phyloP scores from a whole-genome alignment of 2,113 vertebrate species.

The Cololabis saira region DNA sequence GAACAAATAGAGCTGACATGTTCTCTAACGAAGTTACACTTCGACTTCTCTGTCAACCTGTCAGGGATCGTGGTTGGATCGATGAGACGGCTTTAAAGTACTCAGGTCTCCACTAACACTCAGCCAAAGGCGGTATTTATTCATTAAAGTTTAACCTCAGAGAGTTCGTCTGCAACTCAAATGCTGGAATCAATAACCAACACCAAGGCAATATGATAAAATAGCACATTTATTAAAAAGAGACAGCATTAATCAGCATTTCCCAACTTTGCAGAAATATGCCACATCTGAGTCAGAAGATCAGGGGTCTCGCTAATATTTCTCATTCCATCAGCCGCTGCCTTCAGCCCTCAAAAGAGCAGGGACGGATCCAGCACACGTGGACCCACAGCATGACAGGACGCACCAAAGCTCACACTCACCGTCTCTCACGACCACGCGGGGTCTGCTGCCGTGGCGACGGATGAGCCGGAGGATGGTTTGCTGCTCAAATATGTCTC shows the following conservation, averaged over 20 bases:
- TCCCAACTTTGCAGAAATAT: slow-evolving; percentile 61
- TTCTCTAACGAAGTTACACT: background rate
- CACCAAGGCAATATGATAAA: slow-evolving; percentile 74
- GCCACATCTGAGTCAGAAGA: slow-evolving; percentile 53
- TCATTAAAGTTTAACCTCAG: too few relatives aligned
- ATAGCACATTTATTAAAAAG: slow-evolving; percentile 87
- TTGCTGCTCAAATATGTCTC: slow-evolving; percentile 29
- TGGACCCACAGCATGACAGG: slow-evolving; percentile 27
- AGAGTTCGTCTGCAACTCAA: too few relatives aligned
- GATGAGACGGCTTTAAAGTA: too few relatives aligned
- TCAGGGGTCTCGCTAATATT: slow-evolving; percentile 44
- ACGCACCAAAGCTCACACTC: slow-evolving; percentile 26
- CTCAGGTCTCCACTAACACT: too few relatives aligned
- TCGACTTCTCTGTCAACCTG: background rate
- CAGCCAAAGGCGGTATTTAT: too few relatives aligned
- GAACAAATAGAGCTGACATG: slow-evolving; percentile 51
- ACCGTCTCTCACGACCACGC: slow-evolving; percentile 22
- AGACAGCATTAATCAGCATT: slow-evolving; percentile 78
- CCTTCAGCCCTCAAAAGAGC: slow-evolving; percentile 35
- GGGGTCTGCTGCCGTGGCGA: slow-evolving; percentile 21
- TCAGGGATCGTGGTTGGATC: background rate
- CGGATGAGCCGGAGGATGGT: slow-evolving; percentile 11
- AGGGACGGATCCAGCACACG: slow-evolving; percentile 23
- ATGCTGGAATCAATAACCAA: background rate
- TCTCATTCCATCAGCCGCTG: slow-evolving; percentile 51